Evolutionary conservation across 2,797 vertebrate genomes (phyloP).

Genomic region (Euthynnus affinis): DNA sequence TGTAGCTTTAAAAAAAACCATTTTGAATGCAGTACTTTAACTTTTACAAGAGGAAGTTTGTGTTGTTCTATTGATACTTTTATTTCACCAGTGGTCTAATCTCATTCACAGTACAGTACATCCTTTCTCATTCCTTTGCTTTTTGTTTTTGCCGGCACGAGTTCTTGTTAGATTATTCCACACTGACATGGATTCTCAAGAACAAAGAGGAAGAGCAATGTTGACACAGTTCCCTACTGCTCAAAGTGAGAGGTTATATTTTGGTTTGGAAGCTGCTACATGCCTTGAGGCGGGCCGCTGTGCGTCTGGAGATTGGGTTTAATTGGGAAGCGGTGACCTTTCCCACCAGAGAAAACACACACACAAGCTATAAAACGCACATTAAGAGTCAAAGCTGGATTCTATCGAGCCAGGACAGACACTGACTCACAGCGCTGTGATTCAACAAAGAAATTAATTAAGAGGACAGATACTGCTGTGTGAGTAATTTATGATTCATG

Average conservation of each 20-base stretch:
- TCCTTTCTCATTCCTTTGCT: slow-evolving; percentile 3
- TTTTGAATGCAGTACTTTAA: not conserved
- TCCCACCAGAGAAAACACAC: slow-evolving; percentile 64
- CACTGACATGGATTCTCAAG: slow-evolving; percentile 38
- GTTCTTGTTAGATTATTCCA: slow-evolving; percentile 35
- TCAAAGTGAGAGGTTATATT: slow-evolving; percentile 46
- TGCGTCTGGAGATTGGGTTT: slow-evolving; percentile 64
- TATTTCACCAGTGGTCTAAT: not conserved
- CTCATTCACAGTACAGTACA: not conserved
- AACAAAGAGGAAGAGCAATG: slow-evolving; percentile 39
- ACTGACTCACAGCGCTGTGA: slow-evolving; percentile 46
- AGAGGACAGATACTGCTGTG: slow-evolving; percentile 46
- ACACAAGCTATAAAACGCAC: slow-evolving; percentile 53
- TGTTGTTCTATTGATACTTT: not conserved
- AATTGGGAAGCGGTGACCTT: slow-evolving; percentile 76
- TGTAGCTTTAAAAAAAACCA: not conserved
- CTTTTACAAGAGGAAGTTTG: not conserved
- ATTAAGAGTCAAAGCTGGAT: slow-evolving; percentile 47
- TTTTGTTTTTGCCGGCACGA: slow-evolving; percentile 4
- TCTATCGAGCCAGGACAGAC: slow-evolving; percentile 40
- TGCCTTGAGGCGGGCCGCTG: slow-evolving; percentile 42
- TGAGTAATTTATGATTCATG: slow-evolving; percentile 60
- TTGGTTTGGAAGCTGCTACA: slow-evolving; percentile 38
- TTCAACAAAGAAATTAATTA: slow-evolving; percentile 72
- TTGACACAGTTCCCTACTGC: slow-evolving; percentile 34